Conservation (phyloP, 2,888 invertebrate genomes). For the Sesia apiformis region DNA sequence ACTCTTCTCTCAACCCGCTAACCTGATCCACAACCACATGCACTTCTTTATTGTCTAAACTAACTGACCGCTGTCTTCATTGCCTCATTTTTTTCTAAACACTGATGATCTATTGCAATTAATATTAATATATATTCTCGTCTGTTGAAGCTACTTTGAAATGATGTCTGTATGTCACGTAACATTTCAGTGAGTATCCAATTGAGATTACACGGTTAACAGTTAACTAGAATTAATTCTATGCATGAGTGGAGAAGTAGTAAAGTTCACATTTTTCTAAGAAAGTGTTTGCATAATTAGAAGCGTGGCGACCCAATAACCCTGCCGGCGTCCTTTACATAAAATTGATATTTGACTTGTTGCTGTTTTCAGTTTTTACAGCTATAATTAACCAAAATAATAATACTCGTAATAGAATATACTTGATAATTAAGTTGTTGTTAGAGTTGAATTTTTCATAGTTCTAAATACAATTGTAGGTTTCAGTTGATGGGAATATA, state of each 20-base stretch:
- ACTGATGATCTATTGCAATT: conserved; percentile 23
- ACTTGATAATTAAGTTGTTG: too few relatives aligned
- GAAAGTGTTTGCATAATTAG: too few relatives aligned
- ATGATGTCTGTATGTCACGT: conserved; percentile 8
- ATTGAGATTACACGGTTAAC: conserved; percentile 1
- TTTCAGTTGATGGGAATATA: too few relatives aligned
- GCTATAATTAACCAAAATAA: too few relatives aligned
- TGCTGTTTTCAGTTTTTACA: too few relatives aligned
- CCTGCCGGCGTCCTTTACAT: too few relatives aligned
- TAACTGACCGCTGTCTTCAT: conserved; percentile 34
- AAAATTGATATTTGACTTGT: too few relatives aligned
- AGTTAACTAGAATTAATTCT: conserved; percentile 1
- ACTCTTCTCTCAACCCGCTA: conserved; percentile 44
- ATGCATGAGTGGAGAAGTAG: conserved; percentile 22
- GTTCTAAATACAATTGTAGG: too few relatives aligned
- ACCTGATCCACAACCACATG: conserved; percentile 27
- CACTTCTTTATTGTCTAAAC: conserved; percentile 18
- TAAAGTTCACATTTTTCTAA: background rate
- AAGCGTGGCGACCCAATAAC: too few relatives aligned
- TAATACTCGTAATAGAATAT: too few relatives aligned
- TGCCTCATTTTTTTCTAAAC: conserved; percentile 45
- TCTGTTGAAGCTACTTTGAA: background rate
- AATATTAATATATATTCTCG: conserved; percentile 6
- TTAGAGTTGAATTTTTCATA: too few relatives aligned
- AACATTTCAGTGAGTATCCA: conserved; percentile 3